These are phyloP conservation scores for Hemiprocne comata DNA, from an alignment of 2,113 vertebrate genomes.

Conservation along the genomic window DNA sequence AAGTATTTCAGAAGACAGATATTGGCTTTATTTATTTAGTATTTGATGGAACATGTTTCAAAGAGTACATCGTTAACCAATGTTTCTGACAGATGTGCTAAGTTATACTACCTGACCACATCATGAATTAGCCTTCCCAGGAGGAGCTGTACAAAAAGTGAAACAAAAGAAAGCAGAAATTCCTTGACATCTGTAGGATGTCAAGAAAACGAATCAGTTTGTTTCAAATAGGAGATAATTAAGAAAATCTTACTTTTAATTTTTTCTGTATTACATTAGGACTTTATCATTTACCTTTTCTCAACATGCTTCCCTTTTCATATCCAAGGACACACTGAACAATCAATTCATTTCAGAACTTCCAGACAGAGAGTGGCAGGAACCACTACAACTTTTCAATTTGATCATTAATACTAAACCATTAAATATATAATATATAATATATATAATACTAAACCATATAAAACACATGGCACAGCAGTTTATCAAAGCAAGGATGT, in stretches of 20 bases:
- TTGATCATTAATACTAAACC: neutral
- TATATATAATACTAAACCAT: neutral
- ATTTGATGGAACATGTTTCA: constrained; percentile 54
- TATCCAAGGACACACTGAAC: neutral
- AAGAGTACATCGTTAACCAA: constrained; percentile 44
- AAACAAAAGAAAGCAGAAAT: constrained; percentile 38
- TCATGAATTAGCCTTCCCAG: constrained; percentile 63
- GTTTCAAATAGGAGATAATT: constrained; percentile 35
- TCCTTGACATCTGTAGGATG: constrained; percentile 49
- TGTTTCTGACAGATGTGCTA: constrained; percentile 44
- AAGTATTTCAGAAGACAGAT: constrained; percentile 25
- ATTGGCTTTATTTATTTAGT: constrained; percentile 48
- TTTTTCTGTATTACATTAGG: constrained; percentile 21
- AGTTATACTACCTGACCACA: constrained; percentile 59
- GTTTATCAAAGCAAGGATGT: neutral
- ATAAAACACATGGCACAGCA: neutral
- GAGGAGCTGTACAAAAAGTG: constrained; percentile 33
- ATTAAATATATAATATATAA: too few relatives aligned
- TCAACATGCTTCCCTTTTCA: neutral
- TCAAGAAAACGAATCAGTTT: constrained; percentile 65
- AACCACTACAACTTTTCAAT: neutral
- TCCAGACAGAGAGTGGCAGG: neutral
- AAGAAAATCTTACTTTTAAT: constrained; percentile 60
- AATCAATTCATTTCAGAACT: neutral
- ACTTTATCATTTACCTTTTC: neutral